phyloP scores from a whole-genome alignment of 1,140 invertebrate species.

The Metopolophium dirhodum region DNA sequence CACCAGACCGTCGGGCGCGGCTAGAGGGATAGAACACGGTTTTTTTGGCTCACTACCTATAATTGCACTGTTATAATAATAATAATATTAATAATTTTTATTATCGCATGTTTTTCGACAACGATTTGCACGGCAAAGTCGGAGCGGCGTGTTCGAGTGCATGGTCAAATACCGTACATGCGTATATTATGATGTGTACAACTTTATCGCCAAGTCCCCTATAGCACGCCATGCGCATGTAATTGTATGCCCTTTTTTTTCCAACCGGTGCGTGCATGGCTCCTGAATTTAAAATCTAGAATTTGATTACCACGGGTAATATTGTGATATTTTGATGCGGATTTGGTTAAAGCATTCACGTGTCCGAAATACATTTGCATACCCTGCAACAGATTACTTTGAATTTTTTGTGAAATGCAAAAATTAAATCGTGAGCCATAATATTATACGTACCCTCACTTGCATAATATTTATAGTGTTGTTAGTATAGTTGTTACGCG shows the following conservation, averaged over 20 bases:
- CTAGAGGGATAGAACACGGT: background rate
- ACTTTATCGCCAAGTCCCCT: background rate
- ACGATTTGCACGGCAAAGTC: background rate
- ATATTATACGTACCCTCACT: background rate
- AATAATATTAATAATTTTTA: background rate
- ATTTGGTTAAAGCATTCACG: background rate
- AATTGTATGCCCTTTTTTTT: background rate
- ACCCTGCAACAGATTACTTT: background rate
- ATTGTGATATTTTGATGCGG: background rate
- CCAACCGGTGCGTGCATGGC: background rate
- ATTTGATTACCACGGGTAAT: background rate
- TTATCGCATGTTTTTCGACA: slow-evolving; percentile 3
- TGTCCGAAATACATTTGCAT: background rate
- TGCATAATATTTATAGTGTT: background rate
- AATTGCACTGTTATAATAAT: background rate
- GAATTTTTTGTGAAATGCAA: background rate
- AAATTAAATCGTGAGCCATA: background rate
- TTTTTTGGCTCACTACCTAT: background rate
- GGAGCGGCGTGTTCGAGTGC: background rate
- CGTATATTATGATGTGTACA: background rate
- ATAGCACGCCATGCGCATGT: background rate
- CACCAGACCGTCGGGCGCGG: background rate
- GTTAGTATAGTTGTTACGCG: background rate
- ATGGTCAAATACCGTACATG: background rate
- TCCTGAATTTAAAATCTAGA: background rate